These are phyloP conservation scores for Serrognathus titanus DNA, from an alignment of 2,888 invertebrate species.

Conservation along the genomic window DNA sequence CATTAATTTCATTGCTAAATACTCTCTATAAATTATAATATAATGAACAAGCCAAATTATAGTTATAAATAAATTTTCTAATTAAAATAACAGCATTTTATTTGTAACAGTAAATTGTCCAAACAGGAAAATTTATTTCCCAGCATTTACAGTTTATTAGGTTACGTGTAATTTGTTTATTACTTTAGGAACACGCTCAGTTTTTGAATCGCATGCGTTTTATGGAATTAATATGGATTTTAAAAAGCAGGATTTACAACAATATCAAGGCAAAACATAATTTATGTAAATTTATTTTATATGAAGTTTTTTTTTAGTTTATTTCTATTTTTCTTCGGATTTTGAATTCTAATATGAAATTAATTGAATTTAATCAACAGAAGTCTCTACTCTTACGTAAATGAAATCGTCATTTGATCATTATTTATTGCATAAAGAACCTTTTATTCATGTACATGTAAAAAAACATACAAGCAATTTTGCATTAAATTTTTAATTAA, in stretches of 20 bases:
- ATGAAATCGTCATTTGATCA: no score
- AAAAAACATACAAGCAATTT: no score
- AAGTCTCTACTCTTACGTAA: no score
- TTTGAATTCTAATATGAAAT: no score
- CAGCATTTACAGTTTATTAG: not conserved
- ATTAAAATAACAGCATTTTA: constrained; percentile 34
- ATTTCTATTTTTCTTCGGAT: no score
- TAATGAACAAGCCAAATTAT: constrained; percentile 50
- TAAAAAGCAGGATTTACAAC: not conserved
- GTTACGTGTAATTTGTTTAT: not conserved
- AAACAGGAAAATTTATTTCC: not conserved
- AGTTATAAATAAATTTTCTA: constrained; percentile 46
- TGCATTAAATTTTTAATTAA: no score
- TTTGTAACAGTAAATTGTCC: not conserved
- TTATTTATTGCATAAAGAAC: no score
- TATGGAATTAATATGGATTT: not conserved
- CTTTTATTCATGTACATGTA: no score
- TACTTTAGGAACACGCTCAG: not conserved
- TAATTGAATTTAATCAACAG: no score
- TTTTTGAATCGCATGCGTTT: not conserved
- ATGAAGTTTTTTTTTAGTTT: no score
- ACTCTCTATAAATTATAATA: constrained; percentile 50
- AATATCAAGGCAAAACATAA: no score
- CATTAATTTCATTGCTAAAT: constrained; percentile 53
- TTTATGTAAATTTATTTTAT: no score